A percentile compares a stretch with the other conserved stretches of the same genome.
These are phyloP conservation scores for Catocala nupta DNA, from an alignment of 2,888 invertebrate species.

Conservation along the genomic window DNA sequence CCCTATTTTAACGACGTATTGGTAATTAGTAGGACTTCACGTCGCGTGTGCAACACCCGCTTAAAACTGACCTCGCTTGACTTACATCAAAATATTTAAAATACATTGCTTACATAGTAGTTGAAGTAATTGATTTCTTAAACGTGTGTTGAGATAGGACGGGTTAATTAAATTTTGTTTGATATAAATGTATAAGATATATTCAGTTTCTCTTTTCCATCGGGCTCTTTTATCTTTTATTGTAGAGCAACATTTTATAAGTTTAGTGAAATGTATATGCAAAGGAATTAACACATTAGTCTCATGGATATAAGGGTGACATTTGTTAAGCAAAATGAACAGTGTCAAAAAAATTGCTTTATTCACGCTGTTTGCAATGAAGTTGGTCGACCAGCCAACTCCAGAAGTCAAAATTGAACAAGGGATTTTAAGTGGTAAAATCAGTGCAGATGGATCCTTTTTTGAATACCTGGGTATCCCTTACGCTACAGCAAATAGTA, in stretches of 20 bases:
- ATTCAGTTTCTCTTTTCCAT: no score
- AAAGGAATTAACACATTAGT: no score
- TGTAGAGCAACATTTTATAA: no score
- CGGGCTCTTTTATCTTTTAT: no score
- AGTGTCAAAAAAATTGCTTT: constrained; percentile 67
- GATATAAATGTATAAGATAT: no score
- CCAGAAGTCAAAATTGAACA: constrained; percentile 76
- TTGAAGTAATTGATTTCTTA: no score
- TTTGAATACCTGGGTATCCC: constrained; percentile 80
- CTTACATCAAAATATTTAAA: background rate
- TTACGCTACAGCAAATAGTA: constrained; percentile 72
- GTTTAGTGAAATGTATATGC: no score
- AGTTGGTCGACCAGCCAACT: constrained; percentile 78
- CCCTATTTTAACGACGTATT: background rate
- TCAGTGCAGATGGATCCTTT: constrained; percentile 73
- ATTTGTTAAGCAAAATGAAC: constrained; percentile 57
- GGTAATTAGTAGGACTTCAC: background rate
- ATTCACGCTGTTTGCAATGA: constrained; percentile 73
- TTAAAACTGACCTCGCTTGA: background rate
- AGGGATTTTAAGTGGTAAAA: constrained; percentile 76
- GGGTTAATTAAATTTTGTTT: no score
- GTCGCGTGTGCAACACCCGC: background rate
- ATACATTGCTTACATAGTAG: no score
- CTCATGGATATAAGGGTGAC: no score
- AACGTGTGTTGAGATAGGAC: no score